These are phyloP conservation scores for Notolepis coatsorum DNA, from an alignment of 2,797 vertebrate species.

Conservation along the genomic window DNA sequence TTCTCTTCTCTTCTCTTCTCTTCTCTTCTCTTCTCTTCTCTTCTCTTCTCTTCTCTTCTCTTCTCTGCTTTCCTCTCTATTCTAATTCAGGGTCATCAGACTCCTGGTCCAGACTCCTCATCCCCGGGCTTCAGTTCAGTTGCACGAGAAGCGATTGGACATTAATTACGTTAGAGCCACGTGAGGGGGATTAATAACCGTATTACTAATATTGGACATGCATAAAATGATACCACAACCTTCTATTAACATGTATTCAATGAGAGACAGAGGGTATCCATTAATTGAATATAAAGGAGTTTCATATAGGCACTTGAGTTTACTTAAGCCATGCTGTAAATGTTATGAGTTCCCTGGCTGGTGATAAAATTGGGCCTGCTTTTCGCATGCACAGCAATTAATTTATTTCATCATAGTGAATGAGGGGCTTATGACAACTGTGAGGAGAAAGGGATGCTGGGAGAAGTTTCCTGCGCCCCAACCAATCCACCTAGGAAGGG, in stretches of 20 bases:
- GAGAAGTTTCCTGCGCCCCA: no score
- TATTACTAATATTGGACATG: slow-evolving; percentile 71
- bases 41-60: slow-evolving; percentile 20
- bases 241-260: slow-evolving; percentile 64
- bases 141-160: slow-evolving; percentile 44
- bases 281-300: slow-evolving; percentile 62
- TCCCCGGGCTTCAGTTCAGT: background rate
- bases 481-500: no score
- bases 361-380: slow-evolving; percentile 19
- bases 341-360: slow-evolving; percentile 51
- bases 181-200: slow-evolving; percentile 69
- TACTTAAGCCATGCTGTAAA: slow-evolving; percentile 46
- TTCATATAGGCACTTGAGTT: slow-evolving; percentile 26
- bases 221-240: slow-evolving; percentile 67
- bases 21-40: background rate
- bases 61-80: background rate
- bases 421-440: slow-evolving; percentile 32
- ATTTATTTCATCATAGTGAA: slow-evolving; percentile 30
- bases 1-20: slow-evolving; percentile 12
- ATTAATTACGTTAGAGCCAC: slow-evolving; percentile 56
- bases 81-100: background rate
- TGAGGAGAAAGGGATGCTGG: no score
- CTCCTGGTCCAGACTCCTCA: slow-evolving; percentile 18
- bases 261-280: slow-evolving; percentile 48
- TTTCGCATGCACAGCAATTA: slow-evolving; percentile 38